A percentile compares a stretch with the other conserved stretches of the same genome.
phyloP scores from a whole-genome alignment of 2,888 invertebrate genomes.

The Zele albiditarsus region DNA sequence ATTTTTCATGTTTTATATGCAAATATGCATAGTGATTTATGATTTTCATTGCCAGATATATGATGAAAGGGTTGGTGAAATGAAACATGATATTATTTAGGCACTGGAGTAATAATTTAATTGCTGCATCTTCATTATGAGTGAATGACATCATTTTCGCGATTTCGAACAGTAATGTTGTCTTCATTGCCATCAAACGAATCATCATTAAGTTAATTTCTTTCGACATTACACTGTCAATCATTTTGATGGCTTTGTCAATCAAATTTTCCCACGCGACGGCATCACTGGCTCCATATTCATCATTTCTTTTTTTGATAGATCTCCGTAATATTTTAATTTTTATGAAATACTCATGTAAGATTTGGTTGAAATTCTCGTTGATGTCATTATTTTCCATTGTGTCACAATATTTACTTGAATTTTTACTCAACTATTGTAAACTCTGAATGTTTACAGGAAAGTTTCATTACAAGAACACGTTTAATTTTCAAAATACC shows the following conservation, averaged over 20 bases:
- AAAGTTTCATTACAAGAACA: too few relatives aligned
- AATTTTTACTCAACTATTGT: too few relatives aligned
- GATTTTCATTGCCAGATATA: slow-evolving; percentile 75
- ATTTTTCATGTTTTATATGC: slow-evolving; percentile 75
- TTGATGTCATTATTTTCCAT: too few relatives aligned
- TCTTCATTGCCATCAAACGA: slow-evolving; percentile 51
- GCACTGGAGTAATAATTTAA: slow-evolving; percentile 43
- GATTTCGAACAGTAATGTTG: slow-evolving; percentile 50
- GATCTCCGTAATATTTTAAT: background rate
- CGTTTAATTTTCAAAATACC: too few relatives aligned
- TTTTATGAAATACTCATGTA: too few relatives aligned
- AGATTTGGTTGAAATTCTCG: too few relatives aligned
- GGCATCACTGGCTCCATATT: background rate
- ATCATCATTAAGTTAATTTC: background rate
- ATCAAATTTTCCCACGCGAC: background rate
- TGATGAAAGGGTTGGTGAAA: slow-evolving; percentile 45
- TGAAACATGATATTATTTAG: slow-evolving; percentile 43
- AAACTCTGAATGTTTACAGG: too few relatives aligned
- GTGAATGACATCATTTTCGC: slow-evolving; percentile 48
- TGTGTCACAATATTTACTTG: too few relatives aligned
- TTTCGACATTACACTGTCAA: background rate
- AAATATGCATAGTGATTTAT: slow-evolving; percentile 77
- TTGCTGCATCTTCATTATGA: slow-evolving; percentile 43
- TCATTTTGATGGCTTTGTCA: background rate
- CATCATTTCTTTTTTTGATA: background rate